Conservation (phyloP, 1,140 invertebrate species). For the Brachionus plicatilis region DNA sequence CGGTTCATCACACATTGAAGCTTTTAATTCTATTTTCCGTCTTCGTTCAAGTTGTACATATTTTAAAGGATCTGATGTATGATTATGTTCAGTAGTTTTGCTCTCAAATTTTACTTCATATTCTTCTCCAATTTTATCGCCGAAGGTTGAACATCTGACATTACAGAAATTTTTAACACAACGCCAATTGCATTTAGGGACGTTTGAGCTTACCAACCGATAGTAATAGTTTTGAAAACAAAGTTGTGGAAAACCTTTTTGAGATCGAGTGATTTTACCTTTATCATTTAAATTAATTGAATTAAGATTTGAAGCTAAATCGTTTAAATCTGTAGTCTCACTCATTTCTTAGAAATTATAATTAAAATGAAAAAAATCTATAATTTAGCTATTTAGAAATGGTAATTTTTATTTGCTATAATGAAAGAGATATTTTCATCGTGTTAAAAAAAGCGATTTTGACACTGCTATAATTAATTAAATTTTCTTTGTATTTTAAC, state of each 20-base stretch:
- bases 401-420: neutral
- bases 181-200: neutral
- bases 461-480: slow-evolving; percentile 14
- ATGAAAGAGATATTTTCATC: neutral
- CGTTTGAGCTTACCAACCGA: neutral
- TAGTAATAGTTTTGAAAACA: neutral
- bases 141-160: neutral
- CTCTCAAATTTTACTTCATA: neutral
- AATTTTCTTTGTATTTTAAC: neutral
- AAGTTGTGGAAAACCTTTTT: neutral
- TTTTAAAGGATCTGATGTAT: neutral
- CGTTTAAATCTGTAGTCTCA: neutral
- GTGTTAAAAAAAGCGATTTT: neutral
- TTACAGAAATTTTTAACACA: neutral
- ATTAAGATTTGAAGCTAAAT: neutral
- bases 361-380: neutral
- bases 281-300: neutral
- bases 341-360: neutral
- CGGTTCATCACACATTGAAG: neutral
- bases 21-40: neutral
- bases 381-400: neutral
- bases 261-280: neutral
- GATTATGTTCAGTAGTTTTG: neutral
- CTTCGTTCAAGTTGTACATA: neutral
- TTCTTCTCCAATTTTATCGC: neutral